Base-by-base conservation (phyloP, 2,113 vertebrate genomes). In the Pelecanus crispus region DNA sequence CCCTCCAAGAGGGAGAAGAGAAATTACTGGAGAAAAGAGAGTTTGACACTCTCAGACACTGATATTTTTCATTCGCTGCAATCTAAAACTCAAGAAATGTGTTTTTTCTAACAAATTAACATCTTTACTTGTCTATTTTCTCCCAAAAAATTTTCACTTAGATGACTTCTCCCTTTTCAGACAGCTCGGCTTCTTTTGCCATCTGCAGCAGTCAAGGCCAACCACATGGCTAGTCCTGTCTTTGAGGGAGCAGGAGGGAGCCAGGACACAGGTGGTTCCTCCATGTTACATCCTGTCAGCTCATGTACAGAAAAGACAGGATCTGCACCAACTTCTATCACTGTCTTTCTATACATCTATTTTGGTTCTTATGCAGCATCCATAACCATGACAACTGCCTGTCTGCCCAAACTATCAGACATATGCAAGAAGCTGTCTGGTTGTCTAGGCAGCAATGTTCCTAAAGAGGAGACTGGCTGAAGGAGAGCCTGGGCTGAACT, bases 301-400 rank as follows among this genome's bases (percentile, higher is more conserved):
- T 94, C 80, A 18, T 22, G 73, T 21, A 92, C 86, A 38, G 72
- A 67, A 73, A 86, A 90, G 82, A 36, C 55, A 86, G 56, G 45
- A 18, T 78, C 31, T 11, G 55, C 13, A 50, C 93, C 95, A 93
- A 36, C 68, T 88, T 84, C 90, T 56, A 86, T 73, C 71, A 58
- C 77, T 6, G 3, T 90, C 75, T 78, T 90, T 92, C 95, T 88
- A 95, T 93, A 94, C 65, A 86, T 93, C 95, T 96, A 94, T 96
- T 94, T 92, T 81, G 56, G 90, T 81, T 93, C 80, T 44, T 52
- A 56, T 59, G 90, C 90, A 91, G 95, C 59, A 89, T 18, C 67
- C 88, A 96, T 95, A 96, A 95, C 96, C 92, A 94, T 94, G 95
- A 96, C 96, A 97, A 95, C 96, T 93, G 88, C 88, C 86, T 92